Conservation (phyloP, 2,113 vertebrate species). For the Athene cunicularia region DNA sequence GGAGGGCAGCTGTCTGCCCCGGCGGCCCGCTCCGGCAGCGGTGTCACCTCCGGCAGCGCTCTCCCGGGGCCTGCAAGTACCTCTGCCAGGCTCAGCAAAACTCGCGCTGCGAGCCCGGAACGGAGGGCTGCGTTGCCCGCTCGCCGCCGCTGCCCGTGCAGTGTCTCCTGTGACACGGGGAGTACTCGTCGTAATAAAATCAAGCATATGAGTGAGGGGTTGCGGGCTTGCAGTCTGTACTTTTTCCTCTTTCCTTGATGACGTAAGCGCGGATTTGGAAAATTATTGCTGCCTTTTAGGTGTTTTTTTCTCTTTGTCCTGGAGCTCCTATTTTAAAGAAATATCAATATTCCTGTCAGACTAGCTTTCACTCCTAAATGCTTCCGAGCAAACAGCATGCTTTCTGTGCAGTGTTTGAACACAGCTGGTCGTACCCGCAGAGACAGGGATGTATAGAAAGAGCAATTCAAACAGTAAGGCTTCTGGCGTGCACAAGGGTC, state of each 20-base stretch:
- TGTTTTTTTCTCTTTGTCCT: not conserved
- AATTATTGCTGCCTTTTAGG: not conserved
- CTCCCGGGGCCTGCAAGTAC: not conserved
- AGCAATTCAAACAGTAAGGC: not conserved
- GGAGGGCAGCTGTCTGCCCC: not conserved
- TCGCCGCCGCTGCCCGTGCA: fast-evolving
- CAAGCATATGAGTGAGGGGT: not conserved
- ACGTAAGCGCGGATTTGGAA: not conserved
- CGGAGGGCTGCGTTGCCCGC: fast-evolving
- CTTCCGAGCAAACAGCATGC: not conserved
- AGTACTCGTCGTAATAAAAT: not conserved
- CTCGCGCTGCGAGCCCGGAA: fast-evolving
- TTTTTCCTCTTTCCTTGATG: not conserved
- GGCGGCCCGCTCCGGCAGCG: not conserved
- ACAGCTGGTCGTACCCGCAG: not conserved
- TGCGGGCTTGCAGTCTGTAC: fast-evolving
- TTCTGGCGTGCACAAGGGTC: not conserved
- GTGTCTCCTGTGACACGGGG: fast-evolving
- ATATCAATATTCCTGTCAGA: not conserved
- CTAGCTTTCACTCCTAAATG: not conserved
- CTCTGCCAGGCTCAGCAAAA: fast-evolving
- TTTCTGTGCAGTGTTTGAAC: not conserved
- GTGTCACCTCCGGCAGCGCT: fast-evolving
- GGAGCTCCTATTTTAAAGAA: not conserved
- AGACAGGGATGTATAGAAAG: fast-evolving